phyloP scores from a whole-genome alignment of 2,888 invertebrate genomes.

The Morpho helenor region DNA sequence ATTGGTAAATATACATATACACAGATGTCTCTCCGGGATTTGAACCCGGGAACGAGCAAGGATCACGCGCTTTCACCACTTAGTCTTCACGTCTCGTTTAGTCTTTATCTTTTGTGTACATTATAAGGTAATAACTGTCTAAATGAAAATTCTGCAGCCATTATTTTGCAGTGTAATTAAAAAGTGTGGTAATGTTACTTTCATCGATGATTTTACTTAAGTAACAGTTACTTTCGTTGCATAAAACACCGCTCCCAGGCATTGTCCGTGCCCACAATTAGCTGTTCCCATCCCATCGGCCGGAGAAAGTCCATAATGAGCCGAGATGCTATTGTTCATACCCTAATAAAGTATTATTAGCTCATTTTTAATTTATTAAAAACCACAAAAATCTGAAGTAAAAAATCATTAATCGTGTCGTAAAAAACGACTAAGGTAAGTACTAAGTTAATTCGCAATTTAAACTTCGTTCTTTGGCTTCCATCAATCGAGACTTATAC shows the following conservation, averaged over 20 bases:
- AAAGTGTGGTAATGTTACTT: constrained; percentile 28
- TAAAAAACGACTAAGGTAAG: too few relatives aligned
- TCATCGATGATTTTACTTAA: constrained; percentile 28
- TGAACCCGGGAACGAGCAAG: too few relatives aligned
- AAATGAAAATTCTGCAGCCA: too few relatives aligned
- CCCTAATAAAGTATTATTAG: constrained; percentile 1
- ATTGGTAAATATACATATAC: too few relatives aligned
- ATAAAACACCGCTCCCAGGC: constrained; percentile 49
- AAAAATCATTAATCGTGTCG: too few relatives aligned
- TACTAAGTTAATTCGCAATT: not conserved
- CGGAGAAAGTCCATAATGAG: constrained; percentile 35
- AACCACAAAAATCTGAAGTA: too few relatives aligned
- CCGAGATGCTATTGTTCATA: constrained; percentile 28
- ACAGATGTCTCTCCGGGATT: too few relatives aligned
- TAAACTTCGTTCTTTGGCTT: not conserved
- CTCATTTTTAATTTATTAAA: not conserved
- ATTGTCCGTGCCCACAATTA: constrained; percentile 45
- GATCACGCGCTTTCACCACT: too few relatives aligned
- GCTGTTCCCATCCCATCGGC: constrained; percentile 39
- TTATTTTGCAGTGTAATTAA: constrained; percentile 16
- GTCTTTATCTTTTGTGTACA: too few relatives aligned
- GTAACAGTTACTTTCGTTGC: constrained; percentile 65
- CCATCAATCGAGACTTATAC: not conserved
- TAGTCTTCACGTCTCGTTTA: too few relatives aligned
- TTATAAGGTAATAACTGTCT: too few relatives aligned